These are phyloP conservation scores for Bombus terrestris DNA, from an alignment of 1,140 invertebrate species.

Conservation along the genomic window DNA sequence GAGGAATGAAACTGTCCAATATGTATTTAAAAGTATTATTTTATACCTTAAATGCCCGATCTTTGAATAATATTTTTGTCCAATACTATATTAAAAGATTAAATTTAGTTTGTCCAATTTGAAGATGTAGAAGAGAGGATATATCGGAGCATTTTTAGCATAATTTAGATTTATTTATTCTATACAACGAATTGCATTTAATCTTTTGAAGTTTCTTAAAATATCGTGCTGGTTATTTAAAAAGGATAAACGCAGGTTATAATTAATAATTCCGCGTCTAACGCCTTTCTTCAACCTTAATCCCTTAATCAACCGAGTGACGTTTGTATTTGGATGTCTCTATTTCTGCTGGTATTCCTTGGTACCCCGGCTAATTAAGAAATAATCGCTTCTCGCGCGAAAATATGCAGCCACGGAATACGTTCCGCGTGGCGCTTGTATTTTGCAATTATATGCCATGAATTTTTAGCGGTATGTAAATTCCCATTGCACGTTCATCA, in stretches of 20 bases:
- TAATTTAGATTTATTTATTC: not conserved
- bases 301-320: not conserved
- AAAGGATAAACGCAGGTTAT: not conserved
- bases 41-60: too few relatives aligned
- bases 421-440: slow-evolving; percentile 31
- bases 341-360: not conserved
- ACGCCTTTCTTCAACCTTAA: not conserved
- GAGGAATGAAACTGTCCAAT: not conserved
- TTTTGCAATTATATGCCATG: slow-evolving; percentile 60
- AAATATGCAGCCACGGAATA: slow-evolving; percentile 52
- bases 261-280: not conserved
- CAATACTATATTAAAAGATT: too few relatives aligned
- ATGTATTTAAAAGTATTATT: too few relatives aligned
- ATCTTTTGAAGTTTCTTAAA: too few relatives aligned
- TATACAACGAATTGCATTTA: too few relatives aligned
- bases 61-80: too few relatives aligned
- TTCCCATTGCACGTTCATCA: slow-evolving; percentile 66
- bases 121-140: too few relatives aligned
- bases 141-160: too few relatives aligned
- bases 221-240: not conserved
- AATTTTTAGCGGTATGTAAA: slow-evolving; percentile 58
- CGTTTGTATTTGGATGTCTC: not conserved
- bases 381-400: slow-evolving; percentile 61
- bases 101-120: too few relatives aligned
- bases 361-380: slow-evolving; percentile 72